Evolutionary conservation across 2,888 invertebrate species (phyloP), one percentile per base, ranked within the genome.

Genomic region (Tortricodes alternella): DNA sequence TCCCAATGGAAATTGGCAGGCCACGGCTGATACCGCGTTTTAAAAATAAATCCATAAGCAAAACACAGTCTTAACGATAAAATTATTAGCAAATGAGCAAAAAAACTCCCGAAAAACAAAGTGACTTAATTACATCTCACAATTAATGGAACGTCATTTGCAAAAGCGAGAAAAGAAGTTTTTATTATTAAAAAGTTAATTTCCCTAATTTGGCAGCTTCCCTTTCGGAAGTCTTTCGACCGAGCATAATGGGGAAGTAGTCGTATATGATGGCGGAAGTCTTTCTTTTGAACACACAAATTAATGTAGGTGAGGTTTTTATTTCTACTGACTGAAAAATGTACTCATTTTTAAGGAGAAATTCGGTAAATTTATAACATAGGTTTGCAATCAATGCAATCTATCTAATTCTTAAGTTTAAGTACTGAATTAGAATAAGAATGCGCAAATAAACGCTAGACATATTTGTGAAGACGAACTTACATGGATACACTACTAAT

Each of bases 81-180:
- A 56, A 44, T 56, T 32, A 56, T 56, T 56, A 37, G 49, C 29
- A 34, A 53, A 53, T 41, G 56, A 44, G 44, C 49, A 50, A 53
- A n/a, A 61, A 60, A 56, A 58, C 55, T 58, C 27, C 51, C 49
- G 59, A 63, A 62, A 64, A 65, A 63, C 63, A 66, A 60, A 67
- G 64, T 70, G 63, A 65, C 76, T 75, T 84, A 81, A 85, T 85
- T 84, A 83, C 78, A 74, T 74, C 71, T 71, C 72, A 76, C 80
- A 83, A 83, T 85, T 84, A 86, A 88, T 87, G 80, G 73, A 62
- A 76, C 78, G 85, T 83, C 86, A 80, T 85, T 85, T 80, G 81
- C 83, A 87, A 79, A 69, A 73, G 73, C 70, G 68, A 66, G 68
- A 71, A 66, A 69, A 74, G 69, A 70, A 65, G 71, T 70, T 78